Base-by-base conservation (phyloP, 2,113 vertebrate genomes). In the Rana temporaria region DNA sequence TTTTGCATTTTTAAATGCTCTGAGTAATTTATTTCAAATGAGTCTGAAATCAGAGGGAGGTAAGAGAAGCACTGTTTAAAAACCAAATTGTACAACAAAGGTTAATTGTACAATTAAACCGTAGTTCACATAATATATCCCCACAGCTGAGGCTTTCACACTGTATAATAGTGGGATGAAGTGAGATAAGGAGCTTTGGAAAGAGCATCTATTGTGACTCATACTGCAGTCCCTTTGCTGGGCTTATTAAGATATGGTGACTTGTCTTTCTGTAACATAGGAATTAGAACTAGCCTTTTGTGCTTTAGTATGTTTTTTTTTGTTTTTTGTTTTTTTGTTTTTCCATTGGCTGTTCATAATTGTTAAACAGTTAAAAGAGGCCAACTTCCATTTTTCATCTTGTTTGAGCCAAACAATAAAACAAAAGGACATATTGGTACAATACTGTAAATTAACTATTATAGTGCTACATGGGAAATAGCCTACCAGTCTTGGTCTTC, bases 31-130 rank as follows among this genome's bases (percentile, higher is more conserved):
- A 80, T 80, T 60, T 80, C 53, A 70, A 70, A 80, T 60, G 22
- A 67, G n/a, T 59, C 52, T 34, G 55, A 62, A 80, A 70, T 80
- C 62, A 56, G 55, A 24, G 55, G 20, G 34, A 80, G 78, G 32
- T 80, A 60, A 20, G 67, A 80, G 56, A 80, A 15, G 56, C 30
- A 20, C 78, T 80, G 78, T 52, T 80, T 80, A 80, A 70, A 80
- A 80, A 80, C 67, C 78, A 70, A 62, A 70, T 80, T 18, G 55
- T 80, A 80, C 78, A 80, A 80, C 66, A 80, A 80, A 80, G 81
- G 72, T 76, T 83, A 83, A 83, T 83, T 83, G 71, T 68, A 83
- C 63, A 83, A 83, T 83, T 76, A 83, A 83, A 75, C 66, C 52
- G 70, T 74, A 82, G 70, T 82, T 82, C 80, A 82, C 48, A 75